These are phyloP conservation scores for Liparis tanakae DNA, from an alignment of 2,797 vertebrate genomes.

Conservation along the genomic window DNA sequence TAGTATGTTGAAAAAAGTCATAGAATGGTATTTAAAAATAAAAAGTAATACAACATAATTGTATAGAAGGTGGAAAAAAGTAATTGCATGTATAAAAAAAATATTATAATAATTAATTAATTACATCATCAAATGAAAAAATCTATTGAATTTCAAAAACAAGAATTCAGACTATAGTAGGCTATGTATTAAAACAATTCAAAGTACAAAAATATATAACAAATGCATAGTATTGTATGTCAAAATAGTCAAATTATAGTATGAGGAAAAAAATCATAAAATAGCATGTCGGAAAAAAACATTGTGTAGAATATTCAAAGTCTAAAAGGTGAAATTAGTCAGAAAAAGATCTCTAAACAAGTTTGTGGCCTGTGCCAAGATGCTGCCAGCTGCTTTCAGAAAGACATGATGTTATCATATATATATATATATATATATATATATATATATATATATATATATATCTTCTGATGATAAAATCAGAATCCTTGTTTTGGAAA, in stretches of 20 bases:
- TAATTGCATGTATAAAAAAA: neutral
- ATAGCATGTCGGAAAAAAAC: neutral
- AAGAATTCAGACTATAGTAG: too few relatives aligned
- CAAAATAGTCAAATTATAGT: too few relatives aligned
- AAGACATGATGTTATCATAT: neutral
- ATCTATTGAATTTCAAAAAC: too few relatives aligned
- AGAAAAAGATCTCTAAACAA: too few relatives aligned
- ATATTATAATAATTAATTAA: neutral
- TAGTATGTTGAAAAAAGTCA: too few relatives aligned
- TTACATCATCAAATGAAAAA: neutral
- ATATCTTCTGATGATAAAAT: constrained; percentile 4
- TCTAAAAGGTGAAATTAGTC: too few relatives aligned
- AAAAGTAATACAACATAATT: too few relatives aligned
- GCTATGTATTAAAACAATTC: too few relatives aligned
- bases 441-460: neutral
- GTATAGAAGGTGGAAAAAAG: too few relatives aligned
- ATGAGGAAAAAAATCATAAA: neutral
- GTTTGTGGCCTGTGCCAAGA: neutral
- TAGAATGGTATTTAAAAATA: too few relatives aligned
- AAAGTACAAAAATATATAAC: too few relatives aligned
- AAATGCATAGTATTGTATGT: neutral
- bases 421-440: too few relatives aligned
- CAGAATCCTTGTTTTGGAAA: constrained; percentile 1
- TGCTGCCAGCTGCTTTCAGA: neutral
- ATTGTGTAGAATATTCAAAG: neutral